phyloP scores from a whole-genome alignment of 35 echinoderm and acorn worm species.

The Ptychodera flava region DNA sequence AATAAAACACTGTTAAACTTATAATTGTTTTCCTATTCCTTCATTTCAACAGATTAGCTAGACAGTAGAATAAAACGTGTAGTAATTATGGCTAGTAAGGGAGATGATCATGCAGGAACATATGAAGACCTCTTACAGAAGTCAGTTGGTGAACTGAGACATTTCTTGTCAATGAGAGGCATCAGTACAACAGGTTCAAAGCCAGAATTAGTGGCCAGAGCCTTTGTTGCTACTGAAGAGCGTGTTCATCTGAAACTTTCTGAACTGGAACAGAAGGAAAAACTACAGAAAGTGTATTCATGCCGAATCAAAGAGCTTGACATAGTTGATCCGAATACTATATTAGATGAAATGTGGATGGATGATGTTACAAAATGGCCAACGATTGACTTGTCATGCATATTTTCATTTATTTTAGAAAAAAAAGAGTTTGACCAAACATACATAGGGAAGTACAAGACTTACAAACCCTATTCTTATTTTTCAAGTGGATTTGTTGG shows the following conservation, averaged over 20 bases:
- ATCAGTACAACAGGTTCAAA: neutral
- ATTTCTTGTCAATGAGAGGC: neutral
- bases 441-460: neutral
- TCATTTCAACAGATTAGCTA: too few relatives aligned
- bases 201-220: neutral
- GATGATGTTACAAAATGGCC: neutral
- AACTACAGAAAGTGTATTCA: neutral
- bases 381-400: neutral
- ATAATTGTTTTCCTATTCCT: too few relatives aligned
- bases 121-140: neutral
- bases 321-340: neutral
- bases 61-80: too few relatives aligned
- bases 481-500: neutral
- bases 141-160: neutral
- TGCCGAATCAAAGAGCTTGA: neutral
- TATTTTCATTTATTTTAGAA: neutral
- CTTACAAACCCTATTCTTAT: neutral
- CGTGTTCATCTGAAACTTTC: neutral
- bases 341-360: neutral
- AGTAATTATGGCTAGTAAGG: too few relatives aligned
- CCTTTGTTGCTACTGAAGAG: neutral
- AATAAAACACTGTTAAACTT: too few relatives aligned
- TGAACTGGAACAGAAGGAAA: neutral
- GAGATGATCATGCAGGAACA: neutral
- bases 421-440: neutral